These are phyloP conservation scores for Tetramorium bicarinatum DNA, from an alignment of 2,888 invertebrate species.

Conservation along the genomic window DNA sequence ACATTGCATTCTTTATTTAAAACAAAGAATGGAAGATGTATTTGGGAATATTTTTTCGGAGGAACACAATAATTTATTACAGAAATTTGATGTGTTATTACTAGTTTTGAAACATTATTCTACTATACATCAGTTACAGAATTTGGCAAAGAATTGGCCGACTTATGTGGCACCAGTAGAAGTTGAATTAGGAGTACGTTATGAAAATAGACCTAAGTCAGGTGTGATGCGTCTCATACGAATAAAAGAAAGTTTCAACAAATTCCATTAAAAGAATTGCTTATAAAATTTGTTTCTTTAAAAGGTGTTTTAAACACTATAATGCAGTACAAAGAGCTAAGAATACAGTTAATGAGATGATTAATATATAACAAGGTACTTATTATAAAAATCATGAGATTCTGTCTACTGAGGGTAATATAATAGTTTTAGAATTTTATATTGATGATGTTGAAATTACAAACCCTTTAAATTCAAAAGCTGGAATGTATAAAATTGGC, in stretches of 20 bases:
- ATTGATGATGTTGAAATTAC: slow-evolving; percentile 27
- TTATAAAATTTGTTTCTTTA: neutral
- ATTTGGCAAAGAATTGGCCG: neutral
- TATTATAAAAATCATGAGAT: neutral
- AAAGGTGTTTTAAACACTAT: neutral
- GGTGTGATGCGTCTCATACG: neutral
- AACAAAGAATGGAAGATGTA: neutral
- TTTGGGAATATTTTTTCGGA: neutral
- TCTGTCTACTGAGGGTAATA: slow-evolving; percentile 1
- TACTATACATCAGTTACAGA: neutral
- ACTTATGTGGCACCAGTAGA: neutral
- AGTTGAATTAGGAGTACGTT: slow-evolving; percentile 2
- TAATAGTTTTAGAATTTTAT: slow-evolving; percentile 11
- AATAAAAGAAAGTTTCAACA: neutral
- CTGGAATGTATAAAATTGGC: slow-evolving; percentile 47
- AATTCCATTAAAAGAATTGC: neutral
- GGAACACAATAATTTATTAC: neutral
- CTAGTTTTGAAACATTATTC: neutral
- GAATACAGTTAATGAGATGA: neutral
- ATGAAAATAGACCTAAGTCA: neutral
- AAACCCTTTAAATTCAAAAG: slow-evolving; percentile 54
- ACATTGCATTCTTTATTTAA: neutral
- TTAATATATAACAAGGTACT: neutral
- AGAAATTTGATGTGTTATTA: neutral
- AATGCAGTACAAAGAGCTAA: neutral